Percentiles rank a stretch among this genome's conserved stretches.
Conservation (phyloP, 2,888 invertebrate genomes). For the Drosophila kokeensis region DNA sequence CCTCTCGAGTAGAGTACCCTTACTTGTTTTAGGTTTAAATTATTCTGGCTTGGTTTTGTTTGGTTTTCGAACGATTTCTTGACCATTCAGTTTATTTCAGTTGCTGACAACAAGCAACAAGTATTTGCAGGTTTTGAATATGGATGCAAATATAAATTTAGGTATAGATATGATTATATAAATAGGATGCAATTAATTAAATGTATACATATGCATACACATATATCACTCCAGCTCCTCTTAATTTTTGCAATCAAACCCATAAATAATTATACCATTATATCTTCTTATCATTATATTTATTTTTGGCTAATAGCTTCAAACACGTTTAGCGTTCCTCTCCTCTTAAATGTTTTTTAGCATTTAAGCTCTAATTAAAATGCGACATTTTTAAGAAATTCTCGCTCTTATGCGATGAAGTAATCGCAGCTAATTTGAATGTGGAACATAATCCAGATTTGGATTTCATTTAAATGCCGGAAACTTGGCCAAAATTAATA, state of each 20-base stretch:
- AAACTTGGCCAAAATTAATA: conserved; percentile 53
- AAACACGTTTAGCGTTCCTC: conserved; percentile 62
- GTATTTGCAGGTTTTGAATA: conserved; percentile 2
- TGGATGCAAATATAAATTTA: neutral
- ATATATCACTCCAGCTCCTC: neutral
- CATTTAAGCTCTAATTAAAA: conserved; percentile 49
- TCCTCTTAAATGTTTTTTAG: conserved; percentile 16
- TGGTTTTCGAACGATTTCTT: neutral
- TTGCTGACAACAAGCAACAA: conserved; percentile 29
- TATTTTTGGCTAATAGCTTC: conserved; percentile 25
- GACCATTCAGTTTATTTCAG: conserved; percentile 24
- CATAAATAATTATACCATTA: conserved; percentile 22
- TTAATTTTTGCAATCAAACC: conserved; percentile 10
- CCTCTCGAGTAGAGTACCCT: neutral
- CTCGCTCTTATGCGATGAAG: conserved; percentile 55
- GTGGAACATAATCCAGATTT: conserved; percentile 37
- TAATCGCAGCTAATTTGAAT: conserved; percentile 61
- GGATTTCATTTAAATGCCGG: conserved; percentile 67
- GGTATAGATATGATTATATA: neutral
- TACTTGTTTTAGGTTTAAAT: conserved; percentile 7
- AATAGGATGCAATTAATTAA: neutral
- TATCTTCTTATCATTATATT: conserved; percentile 23
- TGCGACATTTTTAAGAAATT: conserved; percentile 10
- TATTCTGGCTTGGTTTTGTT: conserved; percentile 16
- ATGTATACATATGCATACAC: neutral